Percentiles rank a stretch among this genome's conserved stretches.
Conservation (phyloP, 1,140 invertebrate species). For the Zaprionus africanus region DNA sequence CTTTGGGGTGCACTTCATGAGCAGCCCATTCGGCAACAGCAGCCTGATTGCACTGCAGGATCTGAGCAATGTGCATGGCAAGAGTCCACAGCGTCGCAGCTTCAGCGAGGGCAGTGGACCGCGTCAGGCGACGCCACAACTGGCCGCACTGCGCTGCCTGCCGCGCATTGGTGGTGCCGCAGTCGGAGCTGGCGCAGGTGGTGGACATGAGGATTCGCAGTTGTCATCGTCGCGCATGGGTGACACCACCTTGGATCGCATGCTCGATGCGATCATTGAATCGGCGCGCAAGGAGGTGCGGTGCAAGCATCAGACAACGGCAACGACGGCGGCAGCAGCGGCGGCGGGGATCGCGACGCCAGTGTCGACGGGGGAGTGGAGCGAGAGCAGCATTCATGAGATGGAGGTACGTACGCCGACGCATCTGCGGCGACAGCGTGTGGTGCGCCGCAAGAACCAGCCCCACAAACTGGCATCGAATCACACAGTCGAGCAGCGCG, state of each 20-base stretch:
- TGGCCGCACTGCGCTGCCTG: conserved; percentile 63
- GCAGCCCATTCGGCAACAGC: conserved; percentile 77
- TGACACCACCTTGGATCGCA: conserved; percentile 79
- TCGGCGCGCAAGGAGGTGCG: conserved; percentile 77
- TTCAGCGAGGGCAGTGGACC: conserved; percentile 72
- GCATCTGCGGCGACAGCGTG: conserved; percentile 79
- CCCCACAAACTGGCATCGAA: conserved; percentile 47
- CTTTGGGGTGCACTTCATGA: conserved; percentile 78
- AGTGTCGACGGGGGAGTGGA: conserved; percentile 54
- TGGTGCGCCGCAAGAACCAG: conserved; percentile 79
- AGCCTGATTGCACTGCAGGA: conserved; percentile 77
- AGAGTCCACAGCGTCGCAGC: conserved; percentile 72
- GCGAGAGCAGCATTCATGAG: conserved; percentile 76
- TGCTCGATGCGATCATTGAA: conserved; percentile 83
- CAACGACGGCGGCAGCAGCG: not conserved
- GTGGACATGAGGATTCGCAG: conserved; percentile 65
- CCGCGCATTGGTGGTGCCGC: conserved; percentile 27
- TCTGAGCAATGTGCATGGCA: conserved; percentile 76
- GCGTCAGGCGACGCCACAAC: conserved; percentile 64
- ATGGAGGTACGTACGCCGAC: conserved; percentile 83
- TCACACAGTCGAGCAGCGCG: conserved; percentile 10
- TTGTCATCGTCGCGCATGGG: conserved; percentile 82
- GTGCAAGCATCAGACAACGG: conserved; percentile 41
- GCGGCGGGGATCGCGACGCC: not conserved
- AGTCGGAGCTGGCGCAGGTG: not conserved